Evolutionary conservation across 2,113 vertebrate genomes (phyloP), one percentile per base, ranked within the genome.

Genomic region (Eudyptes chrysolophus): DNA sequence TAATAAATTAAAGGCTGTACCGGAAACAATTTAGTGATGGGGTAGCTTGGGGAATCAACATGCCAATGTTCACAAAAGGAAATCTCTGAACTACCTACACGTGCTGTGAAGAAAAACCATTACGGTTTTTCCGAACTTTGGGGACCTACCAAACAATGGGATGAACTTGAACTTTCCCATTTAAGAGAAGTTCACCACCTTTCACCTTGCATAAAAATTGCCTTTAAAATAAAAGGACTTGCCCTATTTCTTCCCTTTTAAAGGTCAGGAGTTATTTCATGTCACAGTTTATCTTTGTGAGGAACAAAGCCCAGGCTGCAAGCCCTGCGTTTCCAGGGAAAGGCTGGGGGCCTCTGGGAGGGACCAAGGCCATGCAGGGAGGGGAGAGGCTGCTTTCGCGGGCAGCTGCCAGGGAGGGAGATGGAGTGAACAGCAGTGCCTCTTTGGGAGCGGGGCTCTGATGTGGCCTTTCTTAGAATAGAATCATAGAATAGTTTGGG

Each of bases 341-440:
- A 27, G 29, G 10, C 4, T 6, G 19, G 16, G 49, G 19, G 27
- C 44, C 21, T 54, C 42, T 3, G 0, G 5, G 34, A 36, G 27
- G 14, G 21, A 76, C 11, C 1, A 3, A 29, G 51, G 68, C 24
- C 1, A 1, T 1, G 2, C 6, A 1, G 29, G 36, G 80, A 79
- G 46, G 36, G 48, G 34, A 44, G 30, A 38, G 12, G 32, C 40
- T 40, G 60, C 3, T 79, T 16, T 48, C 9, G 34, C 4, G 7
- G 40, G 42, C 62, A 80, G 51, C 24, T 64, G 54, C 60, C 64
- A n/a, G 22, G 58, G 14, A 49, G 18, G 24, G 6, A 51, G n/a
- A 11, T 12, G 51, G 25, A 51, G 49, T 4, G 8, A 52, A 16
- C 8, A 49, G 32, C 19, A 30, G 26, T 3, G 26, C 10, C 13